phyloP scores from a whole-genome alignment of 2,797 vertebrate genomes.

The Schizopygopsis pylzovi region DNA sequence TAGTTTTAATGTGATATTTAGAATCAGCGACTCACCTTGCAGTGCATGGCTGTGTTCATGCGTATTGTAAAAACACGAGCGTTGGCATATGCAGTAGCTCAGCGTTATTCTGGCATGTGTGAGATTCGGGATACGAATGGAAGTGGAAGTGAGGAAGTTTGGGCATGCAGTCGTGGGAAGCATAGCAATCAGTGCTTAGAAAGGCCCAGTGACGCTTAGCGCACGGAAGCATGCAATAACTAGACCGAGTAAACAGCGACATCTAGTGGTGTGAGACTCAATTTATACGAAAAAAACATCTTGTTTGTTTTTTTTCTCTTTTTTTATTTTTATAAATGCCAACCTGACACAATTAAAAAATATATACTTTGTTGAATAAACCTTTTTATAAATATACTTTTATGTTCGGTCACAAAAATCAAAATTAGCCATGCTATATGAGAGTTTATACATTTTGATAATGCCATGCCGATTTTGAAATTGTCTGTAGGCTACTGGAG shows the following conservation, averaged over 20 bases:
- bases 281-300: not conserved
- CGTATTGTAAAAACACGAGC: not conserved
- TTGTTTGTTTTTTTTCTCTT: too few species aligned
- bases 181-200: conserved; percentile 45
- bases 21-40: conserved; percentile 29
- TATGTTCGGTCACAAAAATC: not conserved
- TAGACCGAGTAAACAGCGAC: conserved; percentile 5
- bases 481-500: not conserved
- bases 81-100: not conserved
- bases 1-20: not conserved
- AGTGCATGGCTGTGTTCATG: not conserved
- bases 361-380: not conserved
- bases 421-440: not conserved
- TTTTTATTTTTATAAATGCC: not conserved
- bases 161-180: conserved; percentile 45
- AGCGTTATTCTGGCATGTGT: conserved; percentile 4
- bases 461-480: not conserved
- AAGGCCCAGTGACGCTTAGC: not conserved
- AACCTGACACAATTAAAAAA: not conserved
- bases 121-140: conserved; percentile 28
- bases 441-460: not conserved
- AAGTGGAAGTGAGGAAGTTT: conserved; percentile 40
- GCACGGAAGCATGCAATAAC: too few species aligned
- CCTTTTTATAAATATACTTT: not conserved
- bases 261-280: conserved; percentile 7